Evolutionary conservation across 2,797 vertebrate genomes (phyloP), one percentile per base, ranked within the genome.

Genomic region (Gallinago stenura): DNA sequence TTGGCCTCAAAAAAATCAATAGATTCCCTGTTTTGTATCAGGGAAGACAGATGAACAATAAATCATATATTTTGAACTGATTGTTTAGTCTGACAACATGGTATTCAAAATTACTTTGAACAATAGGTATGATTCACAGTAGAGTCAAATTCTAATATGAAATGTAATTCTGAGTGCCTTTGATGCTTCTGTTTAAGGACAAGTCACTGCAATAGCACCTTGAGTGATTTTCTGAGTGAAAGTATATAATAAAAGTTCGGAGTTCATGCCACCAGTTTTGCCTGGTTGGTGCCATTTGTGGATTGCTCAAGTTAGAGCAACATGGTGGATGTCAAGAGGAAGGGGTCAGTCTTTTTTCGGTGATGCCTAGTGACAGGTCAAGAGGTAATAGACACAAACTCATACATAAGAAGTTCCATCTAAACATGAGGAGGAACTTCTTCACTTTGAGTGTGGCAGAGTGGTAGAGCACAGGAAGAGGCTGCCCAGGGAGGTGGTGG

Each of bases 1-100:
- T 95, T 93, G 89, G 53, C 54, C 90, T 94, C 12, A 87, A 64
- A 95, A 97, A 97, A 95, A 97, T 97, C 98, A 93, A 97, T 97
- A 93, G 26, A 86, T 69, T 87, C 61, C 73, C 60, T 96, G 89
- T 70, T 95, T 90, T 90, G 78, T 95, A 90, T 87, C 73, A 90
- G 57, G 83, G 78, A 93, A 73, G 90, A 89, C 20, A 93, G 93
- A 91, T 78, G 93, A 97, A 89, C 53, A 77, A 95, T 88, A 87
- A 72, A 87, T 97, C 87, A 83, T 87, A 14, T 75, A 90, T 91
- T 97, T 93, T 72, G 61, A 83, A 95, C 93, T 89, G 72, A 56
- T 86, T 92, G 31, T 62, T 96, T 95, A 96, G 93, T 89, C 72
- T 95, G 94, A 90, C 91, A 97, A 80, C 50, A 48, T 18, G 26